Evolutionary conservation across 2,113 vertebrate species (phyloP), one percentile per base, ranked within the genome.

Genomic region (Corythoichthys haematopterus): DNA sequence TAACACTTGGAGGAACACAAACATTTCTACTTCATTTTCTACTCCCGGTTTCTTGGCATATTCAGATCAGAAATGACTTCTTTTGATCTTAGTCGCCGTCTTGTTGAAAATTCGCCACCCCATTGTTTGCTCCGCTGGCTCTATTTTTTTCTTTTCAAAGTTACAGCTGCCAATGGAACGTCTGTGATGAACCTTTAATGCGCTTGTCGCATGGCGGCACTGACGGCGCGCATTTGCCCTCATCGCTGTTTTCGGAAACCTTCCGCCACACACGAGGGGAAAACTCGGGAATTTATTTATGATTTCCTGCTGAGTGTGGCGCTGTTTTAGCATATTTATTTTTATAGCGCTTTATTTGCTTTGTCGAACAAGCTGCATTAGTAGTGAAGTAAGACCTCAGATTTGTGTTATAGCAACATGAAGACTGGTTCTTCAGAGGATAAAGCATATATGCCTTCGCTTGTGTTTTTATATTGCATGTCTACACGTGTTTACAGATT

Each of bases 131-230:
- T 77, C 80, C 74, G 68, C 71, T 71, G 77, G 76, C 76, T 43
- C 6, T 43, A 43, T 43, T 73, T 69, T 64, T 79, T 66, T 72
- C 79, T 80, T 72, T 65, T 36, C 50, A 15, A 13, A 14, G 61
- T 71, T 74, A 55, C 80, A 76, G 69, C 79, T 84, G 80, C 77
- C 78, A 82, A 59, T 81, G 74, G 85, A 81, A 47, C 9, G 56
- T 51, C 71, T 87, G 77, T 84, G 86, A 88, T 88, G 84, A 86
- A 84, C 76, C 74, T 86, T 86, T 87, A 82, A 90, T 85, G 79
- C 33, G 46, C 63, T 77, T 50, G 64, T 83, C 76, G 76, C 66
- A 81, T 60, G 70, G 66, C 50, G 36, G 66, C 78, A 82, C 76
- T 73, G 77, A 69, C 80, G 78, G 57, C 76, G 71, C 83, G 83